phyloP scores from a whole-genome alignment of 92 coral and sea anemone genomes.

The Plumapathes pennacea region DNA sequence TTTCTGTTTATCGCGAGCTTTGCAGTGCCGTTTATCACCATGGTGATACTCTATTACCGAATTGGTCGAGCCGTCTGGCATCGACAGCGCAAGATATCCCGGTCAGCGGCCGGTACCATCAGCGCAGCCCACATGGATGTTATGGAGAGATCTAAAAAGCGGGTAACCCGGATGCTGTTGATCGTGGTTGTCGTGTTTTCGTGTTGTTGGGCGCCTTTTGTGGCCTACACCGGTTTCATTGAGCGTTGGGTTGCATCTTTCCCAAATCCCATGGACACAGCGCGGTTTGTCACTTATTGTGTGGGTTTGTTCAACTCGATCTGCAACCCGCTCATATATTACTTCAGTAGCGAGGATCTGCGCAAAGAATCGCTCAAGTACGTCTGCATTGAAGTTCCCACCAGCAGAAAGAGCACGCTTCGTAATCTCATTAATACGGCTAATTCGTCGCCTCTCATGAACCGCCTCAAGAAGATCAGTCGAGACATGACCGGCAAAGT shows the following conservation, averaged over 20 bases:
- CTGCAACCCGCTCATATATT: slow-evolving; percentile 81
- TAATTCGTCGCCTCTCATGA: no score
- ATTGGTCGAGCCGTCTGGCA: slow-evolving; percentile 81
- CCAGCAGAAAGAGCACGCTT: slow-evolving; percentile 9
- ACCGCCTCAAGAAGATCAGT: no score
- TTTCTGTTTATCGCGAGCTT: slow-evolving; percentile 65
- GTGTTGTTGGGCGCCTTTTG: slow-evolving; percentile 73
- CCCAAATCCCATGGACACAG: slow-evolving; percentile 74
- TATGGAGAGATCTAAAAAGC: slow-evolving; percentile 55
- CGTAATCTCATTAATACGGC: no score
- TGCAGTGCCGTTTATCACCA: slow-evolving; percentile 61
- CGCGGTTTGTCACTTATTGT: slow-evolving; percentile 57
- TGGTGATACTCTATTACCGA: slow-evolving; percentile 60
- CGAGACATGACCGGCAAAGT: no score
- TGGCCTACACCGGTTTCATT: slow-evolving; percentile 69
- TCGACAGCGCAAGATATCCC: slow-evolving; percentile 78
- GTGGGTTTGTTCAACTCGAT: slow-evolving; percentile 73
- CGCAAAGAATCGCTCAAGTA: slow-evolving; percentile 64
- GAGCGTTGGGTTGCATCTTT: slow-evolving; percentile 78
- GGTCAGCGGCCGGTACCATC: slow-evolving; percentile 47
- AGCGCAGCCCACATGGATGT: slow-evolving; percentile 28
- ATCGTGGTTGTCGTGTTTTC: slow-evolving; percentile 66
- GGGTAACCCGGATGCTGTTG: slow-evolving; percentile 75
- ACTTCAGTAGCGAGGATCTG: slow-evolving; percentile 66
- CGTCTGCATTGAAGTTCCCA: slow-evolving; percentile 55